A percentile compares a stretch with the other conserved stretches of the same genome.
These are phyloP conservation scores for Caenorhabditis latens DNA, from an alignment of 1,140 invertebrate genomes.

Conservation along the genomic window DNA sequence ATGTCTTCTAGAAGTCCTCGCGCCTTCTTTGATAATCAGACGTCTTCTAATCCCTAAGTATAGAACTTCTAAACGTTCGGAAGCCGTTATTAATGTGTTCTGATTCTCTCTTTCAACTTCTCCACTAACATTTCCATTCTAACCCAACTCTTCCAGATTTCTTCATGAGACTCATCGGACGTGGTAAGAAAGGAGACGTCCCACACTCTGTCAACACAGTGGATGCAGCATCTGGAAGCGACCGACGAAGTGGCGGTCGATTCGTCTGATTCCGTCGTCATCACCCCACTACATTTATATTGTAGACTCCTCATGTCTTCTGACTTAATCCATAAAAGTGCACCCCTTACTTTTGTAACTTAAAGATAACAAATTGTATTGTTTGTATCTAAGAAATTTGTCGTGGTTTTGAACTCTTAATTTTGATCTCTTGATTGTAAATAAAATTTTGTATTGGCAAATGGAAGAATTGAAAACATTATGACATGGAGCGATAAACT, in stretches of 20 bases:
- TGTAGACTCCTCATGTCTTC: not conserved
- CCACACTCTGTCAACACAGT: constrained; percentile 1
- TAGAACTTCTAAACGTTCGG: not conserved
- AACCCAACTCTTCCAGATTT: not conserved
- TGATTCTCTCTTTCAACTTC: not conserved
- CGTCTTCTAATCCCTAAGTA: not conserved
- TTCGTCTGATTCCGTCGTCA: not conserved
- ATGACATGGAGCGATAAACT: too few relatives aligned
- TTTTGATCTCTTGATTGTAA: too few relatives aligned
- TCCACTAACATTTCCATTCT: not conserved
- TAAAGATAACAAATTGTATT: too few relatives aligned
- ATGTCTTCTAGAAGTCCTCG: not conserved
- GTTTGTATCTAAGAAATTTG: too few relatives aligned
- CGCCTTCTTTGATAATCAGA: not conserved
- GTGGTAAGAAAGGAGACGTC: not conserved
- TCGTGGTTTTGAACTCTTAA: too few relatives aligned
- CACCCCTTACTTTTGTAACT: too few relatives aligned
- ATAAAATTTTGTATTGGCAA: too few relatives aligned
- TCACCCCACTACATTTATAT: not conserved
- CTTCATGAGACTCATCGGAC: constrained; percentile 23
- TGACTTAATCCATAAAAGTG: not conserved
- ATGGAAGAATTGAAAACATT: too few relatives aligned
- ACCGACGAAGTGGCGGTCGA: constrained; percentile 3
- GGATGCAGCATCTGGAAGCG: constrained; percentile 24
- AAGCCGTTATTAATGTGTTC: not conserved